Base-by-base conservation (phyloP, 2,797 vertebrate genomes). In the Psittacula echo region DNA sequence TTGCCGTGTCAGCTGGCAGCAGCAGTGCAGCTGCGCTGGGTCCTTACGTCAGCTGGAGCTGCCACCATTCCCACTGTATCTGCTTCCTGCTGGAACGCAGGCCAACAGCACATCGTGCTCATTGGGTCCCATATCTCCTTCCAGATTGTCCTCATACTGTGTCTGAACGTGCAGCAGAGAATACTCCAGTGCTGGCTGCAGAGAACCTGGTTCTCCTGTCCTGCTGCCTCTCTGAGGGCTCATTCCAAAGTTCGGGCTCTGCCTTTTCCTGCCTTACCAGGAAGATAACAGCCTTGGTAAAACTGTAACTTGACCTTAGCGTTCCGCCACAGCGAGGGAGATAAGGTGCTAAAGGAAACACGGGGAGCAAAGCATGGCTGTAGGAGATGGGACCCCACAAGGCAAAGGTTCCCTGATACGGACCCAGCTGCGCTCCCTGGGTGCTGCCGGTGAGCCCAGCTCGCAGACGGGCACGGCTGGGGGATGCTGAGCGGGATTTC, bases 301-400 rank as follows among this genome's bases (percentile, higher is more conserved):
- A 97, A 96, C 42, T 95, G 91, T 96, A 97, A 97, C 95, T 80
- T 93, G 91, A 93, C 93, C 78, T 82, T 82, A 74, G 70, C 13
- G 8, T 92, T 93, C 68, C 6, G 0, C 50, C 2, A 18, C 82
- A 44, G 76, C 13, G 5, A 7, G 22, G n/a, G 74, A 92, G 95
- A 93, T 94, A 95, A 87, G 74, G 74, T n/a, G 95, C 90, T 64
- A 10, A 37, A 88, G 85, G 95, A 81, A 96, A 42, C 1, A 56
- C 4, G 0, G 83, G 7, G 64, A 85, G 80, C 74, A 10, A 23
- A 82, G 30, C 80, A 6, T 71, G 90, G 77, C 48, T 47, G 45
- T 26, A 67, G 79, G n/a, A n/a, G 62, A 56, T 34, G 65, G 42
- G 34, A 86, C 20, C 51, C 50, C 26, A 7, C 8, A 24, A 32